Evolutionary conservation across 1,140 invertebrate genomes (phyloP), one percentile per base, ranked within the genome.

Genomic region (Diachasmimorpha longicaudata): DNA sequence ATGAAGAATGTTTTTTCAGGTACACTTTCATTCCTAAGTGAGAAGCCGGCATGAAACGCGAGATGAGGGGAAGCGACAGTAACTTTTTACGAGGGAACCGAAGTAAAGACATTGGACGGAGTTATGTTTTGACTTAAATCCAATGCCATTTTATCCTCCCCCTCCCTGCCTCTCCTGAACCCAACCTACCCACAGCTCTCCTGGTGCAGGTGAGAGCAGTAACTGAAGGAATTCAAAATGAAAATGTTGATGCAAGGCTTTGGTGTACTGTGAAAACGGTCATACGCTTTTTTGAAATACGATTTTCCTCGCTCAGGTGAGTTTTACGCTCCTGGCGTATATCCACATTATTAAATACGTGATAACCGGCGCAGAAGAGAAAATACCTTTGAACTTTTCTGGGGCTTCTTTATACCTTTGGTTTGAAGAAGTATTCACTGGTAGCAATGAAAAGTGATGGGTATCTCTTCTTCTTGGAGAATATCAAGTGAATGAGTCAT

Each of bases 311-410:
- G 48, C 48, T n/a, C 48, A 52, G 48, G 48, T 52, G 48, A 52
- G 48, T 48, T 72, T 72, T 72, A 72, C 63, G 69, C 36, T 25
- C 52, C 31, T 58, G 14, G 44, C 31, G 36, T 72, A 76, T 76
- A 72, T 72, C n/a, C 70, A 72, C 75, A 67, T 75, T 75, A 79
- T 79, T 79, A 79, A 79, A 79, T 75, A 75, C 70, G 78, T 52
- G 78, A 77, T 79, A 72, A 72, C 70, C 31, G 21, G 23, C 42
- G 9, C 25, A 36, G 21, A 69, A 55, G 25, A n/a, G 44, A 68
- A 42, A 68, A 55, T 21, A 52, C 48, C 16, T 52, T 52, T 52
- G 48, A 52, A 52, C 48, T 52, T 52, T 52, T 52, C 48, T 52
- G 48, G 16, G 14, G 48, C 16, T 52, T 19, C 48, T 52, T 46